Base-by-base conservation (phyloP, 2,113 vertebrate species). In the Electrona antarctica region DNA sequence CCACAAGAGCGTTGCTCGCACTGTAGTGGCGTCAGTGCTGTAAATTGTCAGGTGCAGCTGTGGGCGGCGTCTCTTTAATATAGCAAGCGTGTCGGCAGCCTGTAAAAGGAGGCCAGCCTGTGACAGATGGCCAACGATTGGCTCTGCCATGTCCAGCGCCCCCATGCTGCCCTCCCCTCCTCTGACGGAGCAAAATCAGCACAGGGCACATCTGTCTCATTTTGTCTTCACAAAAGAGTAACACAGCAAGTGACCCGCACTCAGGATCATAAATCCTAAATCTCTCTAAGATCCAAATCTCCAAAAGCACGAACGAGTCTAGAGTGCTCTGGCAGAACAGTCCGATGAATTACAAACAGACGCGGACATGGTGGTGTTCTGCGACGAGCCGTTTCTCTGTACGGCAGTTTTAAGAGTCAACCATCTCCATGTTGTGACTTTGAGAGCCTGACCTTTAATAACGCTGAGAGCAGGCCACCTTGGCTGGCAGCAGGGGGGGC, bases 31-130 rank as follows among this genome's bases (percentile, higher is more conserved):
- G 73, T 72, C 67, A 41, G 64, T 66, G 88, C 84, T 77, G 89
- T 76, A 83, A 88, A 82, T 73, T 89, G 92, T 92, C 92, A 92
- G 93, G 95, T 96, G 96, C 94, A 84, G 91, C 91, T 91, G 68
- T 59, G 94, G 91, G 84, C 73, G 94, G 92, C 85, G 91, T 93
- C 93, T 92, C 94, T 96, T 93, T 94, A 95, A 95, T 94, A 94
- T 91, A 93, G 91, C 91, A 85, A 45, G 73, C 77, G 46, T 78
- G 82, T 86, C 88, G 85, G 85, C 87, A 92, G 94, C 87, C 94
- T 96, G 94, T 95, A 97, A 96, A 95, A 95, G 93, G 95, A 96
- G 94, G 94, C 92, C 93, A 83, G 88, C 75, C 88, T 82, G 21
- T 82, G 90, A 90, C 90, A 76, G 71, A 65, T 21, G 67, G 4